These are phyloP conservation scores for Xenotilapia longispinis DNA, from an alignment of 2,113 vertebrate species.

Conservation along the genomic window DNA sequence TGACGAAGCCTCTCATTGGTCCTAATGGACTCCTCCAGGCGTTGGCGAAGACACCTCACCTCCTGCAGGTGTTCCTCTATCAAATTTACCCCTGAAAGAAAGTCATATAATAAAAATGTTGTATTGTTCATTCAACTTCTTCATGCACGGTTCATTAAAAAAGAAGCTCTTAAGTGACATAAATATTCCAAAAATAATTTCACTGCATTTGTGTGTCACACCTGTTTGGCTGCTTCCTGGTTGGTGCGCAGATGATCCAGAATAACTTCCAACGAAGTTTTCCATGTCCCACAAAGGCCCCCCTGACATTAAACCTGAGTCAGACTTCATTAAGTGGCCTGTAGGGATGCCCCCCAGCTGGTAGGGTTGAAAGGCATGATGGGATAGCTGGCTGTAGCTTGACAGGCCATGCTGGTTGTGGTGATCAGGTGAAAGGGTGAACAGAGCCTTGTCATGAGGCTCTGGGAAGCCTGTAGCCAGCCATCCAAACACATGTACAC, in stretches of 20 bases:
- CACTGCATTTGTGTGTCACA: conserved; percentile 4
- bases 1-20: conserved; percentile 84
- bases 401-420: conserved; percentile 51
- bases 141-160: not conserved
- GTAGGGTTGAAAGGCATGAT: conserved; percentile 59
- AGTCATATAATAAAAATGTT: not conserved
- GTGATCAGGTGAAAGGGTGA: conserved; percentile 41
- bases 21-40: conserved; percentile 88
- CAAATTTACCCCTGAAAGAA: conserved; percentile 73
- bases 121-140: not conserved
- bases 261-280: conserved; percentile 53
- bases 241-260: conserved; percentile 56
- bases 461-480: conserved; percentile 46
- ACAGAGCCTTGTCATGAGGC: conserved; percentile 58
- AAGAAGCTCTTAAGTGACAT: not conserved
- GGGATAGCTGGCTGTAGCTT: conserved; percentile 53
- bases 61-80: conserved; percentile 87
- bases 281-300: conserved; percentile 60
- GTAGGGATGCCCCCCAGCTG: conserved; percentile 36
- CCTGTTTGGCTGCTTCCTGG: conserved; percentile 73
- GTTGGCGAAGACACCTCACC: conserved; percentile 83
- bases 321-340: conserved; percentile 32
- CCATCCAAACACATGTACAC: conserved; percentile 8
- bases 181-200: not conserved
- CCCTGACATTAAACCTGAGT: conserved; percentile 45